Evolutionary conservation across 2,888 invertebrate species (phyloP).

Genomic region (Netelia fuscicornis): DNA sequence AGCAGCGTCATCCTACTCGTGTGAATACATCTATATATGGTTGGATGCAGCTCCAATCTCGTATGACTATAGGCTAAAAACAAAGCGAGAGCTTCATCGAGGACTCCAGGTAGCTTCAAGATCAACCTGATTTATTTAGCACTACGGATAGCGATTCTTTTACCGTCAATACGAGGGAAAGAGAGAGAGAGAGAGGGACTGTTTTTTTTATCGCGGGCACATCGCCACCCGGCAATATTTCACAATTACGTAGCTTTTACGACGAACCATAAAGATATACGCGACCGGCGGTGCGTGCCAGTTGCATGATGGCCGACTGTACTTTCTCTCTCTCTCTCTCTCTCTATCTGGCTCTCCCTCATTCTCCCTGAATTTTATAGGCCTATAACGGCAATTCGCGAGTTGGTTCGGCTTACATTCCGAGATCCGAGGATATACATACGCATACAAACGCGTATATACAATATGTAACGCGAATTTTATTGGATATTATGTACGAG

Average conservation of each 20-base stretch:
- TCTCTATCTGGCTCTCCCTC: conserved; percentile 17
- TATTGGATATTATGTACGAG: conserved; percentile 27
- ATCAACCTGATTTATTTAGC: conserved; percentile 77
- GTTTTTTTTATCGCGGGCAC: conserved; percentile 75
- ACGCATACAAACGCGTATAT: conserved; percentile 8
- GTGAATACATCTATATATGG: conserved; percentile 12
- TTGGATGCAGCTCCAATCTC: not conserved
- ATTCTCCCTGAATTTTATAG: conserved; percentile 75
- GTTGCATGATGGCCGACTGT: conserved; percentile 78
- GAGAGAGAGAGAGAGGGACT: conserved; percentile 2
- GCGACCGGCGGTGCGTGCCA: conserved; percentile 77
- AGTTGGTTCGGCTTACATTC: conserved; percentile 27
- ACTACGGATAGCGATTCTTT: conserved; percentile 74
- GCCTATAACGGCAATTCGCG: conserved; percentile 69
- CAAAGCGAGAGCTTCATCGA: conserved; percentile 23
- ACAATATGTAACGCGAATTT: conserved; percentile 43
- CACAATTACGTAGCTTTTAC: conserved; percentile 82
- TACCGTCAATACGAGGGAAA: conserved; percentile 63
- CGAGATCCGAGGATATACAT: conserved; percentile 36
- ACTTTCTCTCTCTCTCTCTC: conserved; percentile 35
- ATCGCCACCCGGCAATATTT: conserved; percentile 80
- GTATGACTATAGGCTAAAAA: conserved; percentile 31
- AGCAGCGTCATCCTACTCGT: not conserved
- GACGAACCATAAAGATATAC: conserved; percentile 81
- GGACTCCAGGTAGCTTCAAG: conserved; percentile 63